Percentiles rank a stretch among this genome's conserved stretches.
These are phyloP conservation scores for Lasioglossum figueresi DNA, from an alignment of 2,888 invertebrate genomes.

Conservation along the genomic window DNA sequence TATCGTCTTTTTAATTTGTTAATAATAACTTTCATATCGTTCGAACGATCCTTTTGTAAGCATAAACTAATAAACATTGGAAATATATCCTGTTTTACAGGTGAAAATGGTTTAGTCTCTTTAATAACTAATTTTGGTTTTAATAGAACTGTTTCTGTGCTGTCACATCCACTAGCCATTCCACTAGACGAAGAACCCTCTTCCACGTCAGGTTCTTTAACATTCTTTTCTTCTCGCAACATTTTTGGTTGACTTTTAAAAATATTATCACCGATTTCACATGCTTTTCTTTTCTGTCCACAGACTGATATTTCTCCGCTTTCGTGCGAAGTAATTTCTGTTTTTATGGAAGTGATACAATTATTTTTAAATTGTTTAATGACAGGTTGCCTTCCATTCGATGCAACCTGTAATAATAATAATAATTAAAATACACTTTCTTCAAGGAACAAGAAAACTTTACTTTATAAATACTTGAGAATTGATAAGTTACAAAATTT, in stretches of 20 bases:
- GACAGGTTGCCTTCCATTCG: neutral
- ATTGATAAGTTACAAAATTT: neutral
- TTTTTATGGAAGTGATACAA: neutral
- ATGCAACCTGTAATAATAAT: conserved; percentile 32
- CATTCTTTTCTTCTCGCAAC: too few relatives aligned
- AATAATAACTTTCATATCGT: conserved; percentile 73
- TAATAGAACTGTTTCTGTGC: neutral
- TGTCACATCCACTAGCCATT: neutral
- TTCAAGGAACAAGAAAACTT: neutral
- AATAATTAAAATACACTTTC: neutral
- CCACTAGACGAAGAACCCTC: neutral
- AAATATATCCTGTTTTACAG: conserved; percentile 71
- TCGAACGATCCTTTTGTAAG: conserved; percentile 65
- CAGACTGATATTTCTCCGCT: neutral
- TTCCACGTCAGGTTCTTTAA: too few relatives aligned
- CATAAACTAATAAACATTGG: conserved; percentile 76
- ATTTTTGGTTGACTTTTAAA: neutral
- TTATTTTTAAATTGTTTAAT: conserved; percentile 3
- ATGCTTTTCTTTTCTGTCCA: conserved; percentile 45
- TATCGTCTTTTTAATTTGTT: conserved; percentile 75
- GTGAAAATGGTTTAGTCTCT: conserved; percentile 64
- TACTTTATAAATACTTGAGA: neutral
- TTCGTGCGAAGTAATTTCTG: neutral
- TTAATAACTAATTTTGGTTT: conserved; percentile 73
- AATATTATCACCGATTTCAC: neutral